phyloP scores from a whole-genome alignment of 2,113 vertebrate genomes.

The Malurus elegans region DNA sequence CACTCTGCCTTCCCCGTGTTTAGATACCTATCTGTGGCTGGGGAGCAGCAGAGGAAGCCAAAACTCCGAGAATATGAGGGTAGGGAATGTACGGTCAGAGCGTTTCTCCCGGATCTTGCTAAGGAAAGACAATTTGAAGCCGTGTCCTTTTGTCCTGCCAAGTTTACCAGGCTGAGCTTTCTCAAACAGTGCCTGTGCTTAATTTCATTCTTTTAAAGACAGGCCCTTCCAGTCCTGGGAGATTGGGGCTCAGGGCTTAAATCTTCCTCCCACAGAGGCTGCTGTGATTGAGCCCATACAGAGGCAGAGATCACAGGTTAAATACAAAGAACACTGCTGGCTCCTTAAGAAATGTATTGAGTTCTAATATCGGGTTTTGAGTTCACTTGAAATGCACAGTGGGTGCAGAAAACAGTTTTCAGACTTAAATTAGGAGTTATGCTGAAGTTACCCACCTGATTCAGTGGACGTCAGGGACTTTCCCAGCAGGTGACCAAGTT shows the following conservation, averaged over 20 bases:
- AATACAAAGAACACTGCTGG: not conserved
- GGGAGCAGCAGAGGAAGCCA: slow-evolving; percentile 56
- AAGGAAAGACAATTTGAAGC: slow-evolving; percentile 33
- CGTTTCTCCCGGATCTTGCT: slow-evolving; percentile 30
- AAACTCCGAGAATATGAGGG: slow-evolving; percentile 39
- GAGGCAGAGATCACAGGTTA: not conserved
- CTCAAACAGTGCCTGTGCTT: not conserved
- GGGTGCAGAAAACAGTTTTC: not conserved
- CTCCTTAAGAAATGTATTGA: not conserved
- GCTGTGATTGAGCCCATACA: not conserved
- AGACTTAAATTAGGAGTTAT: not conserved
- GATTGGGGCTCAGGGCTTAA: not conserved
- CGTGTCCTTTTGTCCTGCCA: slow-evolving; percentile 24
- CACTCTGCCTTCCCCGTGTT: slow-evolving; percentile 65
- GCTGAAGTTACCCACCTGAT: not conserved
- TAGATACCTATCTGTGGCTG: slow-evolving; percentile 71
- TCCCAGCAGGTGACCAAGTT: not conserved
- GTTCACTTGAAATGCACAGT: not conserved
- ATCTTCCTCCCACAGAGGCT: not conserved
- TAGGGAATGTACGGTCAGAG: slow-evolving; percentile 1
- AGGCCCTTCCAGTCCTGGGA: not conserved
- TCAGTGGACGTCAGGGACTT: not conserved
- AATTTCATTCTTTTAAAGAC: not conserved
- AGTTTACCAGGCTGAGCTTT: slow-evolving; percentile 1
- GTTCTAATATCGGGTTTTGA: not conserved